Base-by-base conservation (phyloP, 1,140 invertebrate species). In the Eufriesea mexicana region DNA sequence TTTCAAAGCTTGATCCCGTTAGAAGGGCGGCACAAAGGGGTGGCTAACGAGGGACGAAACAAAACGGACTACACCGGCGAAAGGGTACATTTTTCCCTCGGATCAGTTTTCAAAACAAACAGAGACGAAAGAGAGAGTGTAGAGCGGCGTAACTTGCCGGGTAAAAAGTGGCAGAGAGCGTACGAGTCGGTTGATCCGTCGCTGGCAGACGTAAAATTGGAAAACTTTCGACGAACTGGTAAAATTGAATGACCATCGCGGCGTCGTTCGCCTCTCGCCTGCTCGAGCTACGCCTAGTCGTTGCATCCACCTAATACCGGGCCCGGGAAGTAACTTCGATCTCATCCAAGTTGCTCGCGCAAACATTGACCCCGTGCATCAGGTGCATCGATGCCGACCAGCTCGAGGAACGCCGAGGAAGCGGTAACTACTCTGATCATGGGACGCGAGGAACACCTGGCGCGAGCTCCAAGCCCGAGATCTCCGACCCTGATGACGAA, bases 281-380 rank as follows among this genome's bases (percentile, higher is more conserved):
- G 35, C n/a, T 57, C 54, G 42, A 9, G 18, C 49, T 55, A 1
- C 20, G 47, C 23, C 68, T 51, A 45, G 12, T 45, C 35, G 45
- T 73, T 54, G 57, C 59, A 64, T 64, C 54, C 78, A 18, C 10
- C 28, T 35, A 25, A 67, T 75, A 79, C 25, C 57, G 20, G 5
- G 20, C 28, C 8, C 20, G 7, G 28, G 42, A 45, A 62, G 59
- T 23, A 83, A 55, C 42, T 78, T 54, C 62, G 28, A 82, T 85
- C 84, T 83, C 74, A 77, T 86, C 72, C 54, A 82, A 82, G 73
- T 86, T 83, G 18, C n/a, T 25, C 66, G 47, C 20, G 51, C 73
- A 85, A 86, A 82, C 84, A 86, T 85, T 73, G 73, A 75, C 78
- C 73, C 66, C 61, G 14, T 61, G n/a, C 75, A 57, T 62, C 47